Conservation (phyloP, 2,888 invertebrate genomes). For the Macrophya annulata region DNA sequence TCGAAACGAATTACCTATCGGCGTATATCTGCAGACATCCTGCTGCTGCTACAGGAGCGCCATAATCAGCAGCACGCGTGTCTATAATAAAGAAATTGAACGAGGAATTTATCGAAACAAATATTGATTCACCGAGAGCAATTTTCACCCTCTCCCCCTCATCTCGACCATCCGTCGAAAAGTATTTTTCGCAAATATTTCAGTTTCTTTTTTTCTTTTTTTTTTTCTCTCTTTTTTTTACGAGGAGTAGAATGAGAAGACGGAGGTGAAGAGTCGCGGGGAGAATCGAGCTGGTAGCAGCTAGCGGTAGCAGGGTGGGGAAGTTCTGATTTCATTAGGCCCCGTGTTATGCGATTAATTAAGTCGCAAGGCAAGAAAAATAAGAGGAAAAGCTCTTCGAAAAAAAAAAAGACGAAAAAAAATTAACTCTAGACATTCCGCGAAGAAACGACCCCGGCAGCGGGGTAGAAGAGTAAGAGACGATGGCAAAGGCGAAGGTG, state of each 20-base stretch:
- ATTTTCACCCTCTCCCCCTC: constrained; percentile 27
- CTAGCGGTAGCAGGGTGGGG: constrained; percentile 60
- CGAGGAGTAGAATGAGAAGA: constrained; percentile 63
- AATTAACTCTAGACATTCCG: constrained; percentile 55
- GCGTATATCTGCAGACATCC: not conserved
- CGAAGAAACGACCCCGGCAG: not conserved
- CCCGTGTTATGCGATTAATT: constrained; percentile 80
- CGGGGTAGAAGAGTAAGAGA: constrained; percentile 8
- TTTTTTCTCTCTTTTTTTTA: constrained; percentile 70
- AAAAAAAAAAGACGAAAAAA: constrained; percentile 25
- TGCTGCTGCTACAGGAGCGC: too few relatives aligned
- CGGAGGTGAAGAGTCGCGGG: constrained; percentile 55
- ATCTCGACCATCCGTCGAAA: constrained; percentile 61
- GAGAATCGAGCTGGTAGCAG: constrained; percentile 59
- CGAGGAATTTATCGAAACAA: constrained; percentile 47
- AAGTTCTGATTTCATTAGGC: constrained; percentile 79
- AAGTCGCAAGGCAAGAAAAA: constrained; percentile 78
- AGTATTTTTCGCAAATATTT: constrained; percentile 77
- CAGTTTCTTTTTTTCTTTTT: constrained; percentile 69
- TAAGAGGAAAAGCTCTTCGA: constrained; percentile 67
- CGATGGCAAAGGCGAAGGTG: not conserved
- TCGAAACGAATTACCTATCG: constrained; percentile 7
- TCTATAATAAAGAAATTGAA: constrained; percentile 20
- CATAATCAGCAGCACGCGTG: not conserved
- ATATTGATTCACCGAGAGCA: constrained; percentile 54